Evolutionary conservation across 2,113 vertebrate species (phyloP), one percentile per base, ranked within the genome.

Genomic region (Clarias gariepinus): DNA sequence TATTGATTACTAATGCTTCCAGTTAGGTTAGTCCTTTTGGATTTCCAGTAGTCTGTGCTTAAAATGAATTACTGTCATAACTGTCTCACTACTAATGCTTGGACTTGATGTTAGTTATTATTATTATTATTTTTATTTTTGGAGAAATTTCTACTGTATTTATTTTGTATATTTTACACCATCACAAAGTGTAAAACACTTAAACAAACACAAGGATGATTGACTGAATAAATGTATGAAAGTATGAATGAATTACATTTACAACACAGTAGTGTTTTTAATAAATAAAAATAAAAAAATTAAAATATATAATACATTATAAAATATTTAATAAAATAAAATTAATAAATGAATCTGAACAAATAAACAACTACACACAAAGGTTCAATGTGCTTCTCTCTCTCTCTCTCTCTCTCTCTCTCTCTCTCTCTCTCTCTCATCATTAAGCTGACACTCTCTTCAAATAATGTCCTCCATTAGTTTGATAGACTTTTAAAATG

Each of bases 401-500:
- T 23, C 10, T 15, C 13, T 41, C 9, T 73, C 36, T 74, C 71
- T 74, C 71, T 73, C 36, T 73, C 69, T 47, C 69, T 73, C 33
- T 73, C 36, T 73, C 69, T 73, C 68, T 71, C 33, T 47, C 69
- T 73, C 69, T 73, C 19, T 21, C 16, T 11, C 7, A 5, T 25
- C 15, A 30, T 57, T 3, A 0, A 78, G 76, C 28, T 4, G 13
- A 30, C 28, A 19, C 16, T 33, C 28, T 21, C 28, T 60, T 80
- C 9, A 33, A 33, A 80, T 80, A 58, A 80, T 58, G 77, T 60
- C 76, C 76, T 58, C 53, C 30, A 80, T 80, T 80, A 80, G 28
- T 60, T 36, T 80, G 28, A 80, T 60, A 58, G 77, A 80, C 77
- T 58, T 78, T n/a, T 2, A 55, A 16, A 77, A 78, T 41, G 76